Evolutionary conservation across 2,888 invertebrate genomes (phyloP), one percentile per base, ranked within the genome.

Genomic region (Chrysolina oricalcia): DNA sequence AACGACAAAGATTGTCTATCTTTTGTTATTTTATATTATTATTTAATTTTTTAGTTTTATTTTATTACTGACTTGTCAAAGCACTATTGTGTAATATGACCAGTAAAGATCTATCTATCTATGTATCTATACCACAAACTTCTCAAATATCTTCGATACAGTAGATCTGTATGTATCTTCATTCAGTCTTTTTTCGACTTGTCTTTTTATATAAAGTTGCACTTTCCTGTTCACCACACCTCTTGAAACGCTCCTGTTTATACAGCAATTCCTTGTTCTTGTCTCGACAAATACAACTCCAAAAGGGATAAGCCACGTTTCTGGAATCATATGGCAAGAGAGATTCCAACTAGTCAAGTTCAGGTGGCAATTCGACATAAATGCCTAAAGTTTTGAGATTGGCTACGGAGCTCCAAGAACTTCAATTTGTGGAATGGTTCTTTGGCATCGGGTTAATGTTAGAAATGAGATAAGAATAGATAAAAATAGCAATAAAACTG

Each of bases 361-460:
- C 9, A 66, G 66, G 48, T 66, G 66, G 66, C 48, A 66, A 66
- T 66, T 66, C 23, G 19, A 9, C 21, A 46, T 17, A 46, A 66
- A 66, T 66, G 23, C 46, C 41, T n/a, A 43, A 66, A 66, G 21
- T 66, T 66, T 23, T 21, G 21, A 46, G 46, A 27, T 59, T 13
- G 35, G 59, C 59, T 23, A 15, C 59, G 41, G 27, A 46, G 48
- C 66, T 66, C 21, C 66, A 66, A 66, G 66, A 46, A 66, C 21
- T 66, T 66, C 66, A 43, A 66, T 66, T 66, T 66, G 23, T 48
- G 66, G 23, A 66, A 66, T 46, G 66, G 23, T 66, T 66, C 23
- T 21, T n/a, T 10, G 23, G 48, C 23, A 46, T 66, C 48, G 17
- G 66, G 46, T 48, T 43, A 66, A 43, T 66, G 66, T 66, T 17